Percentiles rank a stretch among this genome's conserved stretches.
These are phyloP conservation scores for Battus philenor DNA, from an alignment of 1,140 invertebrate species.

Conservation along the genomic window DNA sequence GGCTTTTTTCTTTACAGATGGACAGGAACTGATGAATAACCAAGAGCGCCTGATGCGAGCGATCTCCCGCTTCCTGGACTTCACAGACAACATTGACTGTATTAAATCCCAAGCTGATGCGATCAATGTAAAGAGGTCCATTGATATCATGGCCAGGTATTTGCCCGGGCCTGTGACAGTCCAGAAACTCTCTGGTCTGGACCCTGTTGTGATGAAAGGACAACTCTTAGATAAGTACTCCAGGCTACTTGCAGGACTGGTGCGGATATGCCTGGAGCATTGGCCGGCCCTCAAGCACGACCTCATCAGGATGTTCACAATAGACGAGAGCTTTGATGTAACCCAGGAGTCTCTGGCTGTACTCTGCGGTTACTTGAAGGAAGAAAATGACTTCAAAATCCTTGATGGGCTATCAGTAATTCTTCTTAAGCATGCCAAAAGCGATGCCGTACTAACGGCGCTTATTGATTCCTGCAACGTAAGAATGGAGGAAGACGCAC, in stretches of 20 bases:
- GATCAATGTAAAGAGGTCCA: slow-evolving; percentile 38
- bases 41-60: slow-evolving; percentile 15
- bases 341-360: slow-evolving; percentile 73
- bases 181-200: slow-evolving; percentile 73
- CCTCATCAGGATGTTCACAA: slow-evolving; percentile 67
- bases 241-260: slow-evolving; percentile 21
- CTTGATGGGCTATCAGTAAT: slow-evolving; percentile 56
- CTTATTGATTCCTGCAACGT: slow-evolving; percentile 51
- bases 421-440: slow-evolving; percentile 73
- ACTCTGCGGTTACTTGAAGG: slow-evolving; percentile 71
- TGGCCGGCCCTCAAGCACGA: slow-evolving; percentile 49
- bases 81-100: slow-evolving; percentile 46
- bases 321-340: slow-evolving; percentile 74
- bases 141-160: slow-evolving; percentile 33
- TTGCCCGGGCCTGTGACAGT: slow-evolving; percentile 80
- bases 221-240: slow-evolving; percentile 29
- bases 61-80: slow-evolving; percentile 20
- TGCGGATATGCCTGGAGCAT: slow-evolving; percentile 27
- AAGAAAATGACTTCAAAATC: slow-evolving; percentile 33
- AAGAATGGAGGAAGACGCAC: slow-evolving; percentile 12
- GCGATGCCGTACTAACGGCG: slow-evolving; percentile 76
- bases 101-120: slow-evolving; percentile 67
- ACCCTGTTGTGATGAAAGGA: slow-evolving; percentile 25
- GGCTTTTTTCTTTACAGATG: slow-evolving; percentile 51
- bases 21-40: slow-evolving; percentile 1